A percentile compares a stretch with the other conserved stretches of the same genome.
phyloP scores from a whole-genome alignment of 2,113 vertebrate genomes.

The Microcebus jonahi region DNA sequence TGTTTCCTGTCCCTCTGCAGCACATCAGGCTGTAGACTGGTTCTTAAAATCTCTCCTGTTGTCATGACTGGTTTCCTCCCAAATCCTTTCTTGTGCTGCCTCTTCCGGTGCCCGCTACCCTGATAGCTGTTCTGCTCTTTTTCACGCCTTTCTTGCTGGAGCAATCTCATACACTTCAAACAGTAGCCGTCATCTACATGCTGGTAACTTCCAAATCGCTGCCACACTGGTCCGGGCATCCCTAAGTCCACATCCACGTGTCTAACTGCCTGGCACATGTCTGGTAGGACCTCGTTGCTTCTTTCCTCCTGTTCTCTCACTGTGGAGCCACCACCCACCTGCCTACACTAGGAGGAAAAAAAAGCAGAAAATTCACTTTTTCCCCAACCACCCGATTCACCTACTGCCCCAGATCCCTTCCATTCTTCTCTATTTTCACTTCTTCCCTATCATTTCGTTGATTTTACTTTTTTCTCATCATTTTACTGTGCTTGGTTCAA shows the following conservation, averaged over 20 bases:
- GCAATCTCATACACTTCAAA: background rate
- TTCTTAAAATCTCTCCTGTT: background rate
- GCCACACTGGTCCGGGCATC: background rate
- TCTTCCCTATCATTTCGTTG: background rate
- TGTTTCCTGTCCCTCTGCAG: background rate
- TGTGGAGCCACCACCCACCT: background rate
- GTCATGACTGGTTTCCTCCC: background rate
- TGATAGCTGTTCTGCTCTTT: background rate
- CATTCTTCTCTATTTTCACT: background rate
- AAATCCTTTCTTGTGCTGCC: background rate
- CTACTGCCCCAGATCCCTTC: background rate
- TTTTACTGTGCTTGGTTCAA: background rate
- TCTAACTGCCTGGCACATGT: background rate
- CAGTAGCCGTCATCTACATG: background rate
- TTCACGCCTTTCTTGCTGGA: background rate
- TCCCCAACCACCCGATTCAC: fast-evolving
- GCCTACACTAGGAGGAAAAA: background rate
- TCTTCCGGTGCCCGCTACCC: background rate
- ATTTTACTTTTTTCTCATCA: background rate
- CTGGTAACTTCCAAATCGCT: background rate
- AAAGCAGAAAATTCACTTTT: background rate
- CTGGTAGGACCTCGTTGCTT: background rate
- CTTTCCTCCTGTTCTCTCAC: background rate
- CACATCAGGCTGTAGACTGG: background rate
- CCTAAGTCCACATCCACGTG: background rate